Evolutionary conservation across 2,797 vertebrate species (phyloP).

Genomic region (Sebastes aleutianus): DNA sequence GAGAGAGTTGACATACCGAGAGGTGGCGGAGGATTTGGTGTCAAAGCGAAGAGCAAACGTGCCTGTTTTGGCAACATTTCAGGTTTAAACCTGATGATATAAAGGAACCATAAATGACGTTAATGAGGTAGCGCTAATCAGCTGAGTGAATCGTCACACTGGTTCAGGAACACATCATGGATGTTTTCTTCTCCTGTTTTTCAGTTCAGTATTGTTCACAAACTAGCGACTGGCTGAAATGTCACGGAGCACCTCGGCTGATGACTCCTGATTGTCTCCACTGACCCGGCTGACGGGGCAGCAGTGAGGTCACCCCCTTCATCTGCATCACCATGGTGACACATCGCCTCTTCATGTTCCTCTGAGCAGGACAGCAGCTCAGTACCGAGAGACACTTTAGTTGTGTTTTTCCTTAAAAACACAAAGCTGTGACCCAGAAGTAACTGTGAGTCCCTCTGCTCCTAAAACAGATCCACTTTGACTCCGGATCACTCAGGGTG

Average conservation of each 20-base stretch:
- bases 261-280: conserved; percentile 37
- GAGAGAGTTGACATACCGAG: too few relatives aligned
- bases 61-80: too few relatives aligned
- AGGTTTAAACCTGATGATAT: accelerated
- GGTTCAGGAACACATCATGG: too few relatives aligned
- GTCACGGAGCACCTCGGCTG: background rate
- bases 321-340: conserved; percentile 23
- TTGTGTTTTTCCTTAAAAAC: background rate
- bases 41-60: too few relatives aligned
- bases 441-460: too few relatives aligned
- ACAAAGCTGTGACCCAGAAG: background rate
- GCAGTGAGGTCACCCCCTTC: background rate
- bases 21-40: too few relatives aligned
- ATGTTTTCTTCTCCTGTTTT: background rate
- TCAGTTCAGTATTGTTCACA: too few relatives aligned
- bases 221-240: background rate
- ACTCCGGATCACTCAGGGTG: background rate
- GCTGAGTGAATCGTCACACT: too few relatives aligned
- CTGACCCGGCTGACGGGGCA: background rate
- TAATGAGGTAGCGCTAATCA: too few relatives aligned
- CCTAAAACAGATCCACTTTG: background rate
- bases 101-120: too few relatives aligned
- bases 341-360: background rate
- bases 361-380: background rate
- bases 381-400: too few relatives aligned